Conservation (phyloP, 2,113 vertebrate species). For the Triplophysa dalaica region DNA sequence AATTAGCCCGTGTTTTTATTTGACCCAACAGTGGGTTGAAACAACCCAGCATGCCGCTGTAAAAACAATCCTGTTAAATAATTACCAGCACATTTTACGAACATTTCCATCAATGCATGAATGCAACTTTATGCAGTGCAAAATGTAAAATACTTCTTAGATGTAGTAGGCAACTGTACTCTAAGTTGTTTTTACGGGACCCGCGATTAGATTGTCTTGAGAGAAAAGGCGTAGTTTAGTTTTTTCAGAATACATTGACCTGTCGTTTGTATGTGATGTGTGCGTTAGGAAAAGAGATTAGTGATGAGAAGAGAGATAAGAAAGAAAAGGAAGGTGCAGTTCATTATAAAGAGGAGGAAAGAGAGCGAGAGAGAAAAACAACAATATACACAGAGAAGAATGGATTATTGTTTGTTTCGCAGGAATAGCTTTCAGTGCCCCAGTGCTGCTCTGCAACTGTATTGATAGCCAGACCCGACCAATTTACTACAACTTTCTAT, state of each 20-base stretch:
- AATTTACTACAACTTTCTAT: conserved; percentile 21
- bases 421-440: neutral
- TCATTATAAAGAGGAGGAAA: neutral
- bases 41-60: no score
- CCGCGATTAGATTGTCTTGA: neutral
- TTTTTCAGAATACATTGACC: neutral
- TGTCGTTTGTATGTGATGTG: neutral
- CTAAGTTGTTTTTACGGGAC: neutral
- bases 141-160: no score
- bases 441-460: neutral
- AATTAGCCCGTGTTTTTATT: no score
- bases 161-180: no score
- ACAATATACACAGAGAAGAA: neutral
- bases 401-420: conserved; percentile 18
- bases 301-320: neutral
- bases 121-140: no score
- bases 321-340: neutral
- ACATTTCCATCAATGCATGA: no score
- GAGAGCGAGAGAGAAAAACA: neutral
- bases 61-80: no score
- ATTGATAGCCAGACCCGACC: conserved; percentile 13
- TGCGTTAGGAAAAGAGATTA: neutral
- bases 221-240: neutral
- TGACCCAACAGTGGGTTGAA: no score
- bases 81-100: no score